Evolutionary conservation across 2,113 vertebrate species (phyloP).

Genomic region (Pimephales promelas): DNA sequence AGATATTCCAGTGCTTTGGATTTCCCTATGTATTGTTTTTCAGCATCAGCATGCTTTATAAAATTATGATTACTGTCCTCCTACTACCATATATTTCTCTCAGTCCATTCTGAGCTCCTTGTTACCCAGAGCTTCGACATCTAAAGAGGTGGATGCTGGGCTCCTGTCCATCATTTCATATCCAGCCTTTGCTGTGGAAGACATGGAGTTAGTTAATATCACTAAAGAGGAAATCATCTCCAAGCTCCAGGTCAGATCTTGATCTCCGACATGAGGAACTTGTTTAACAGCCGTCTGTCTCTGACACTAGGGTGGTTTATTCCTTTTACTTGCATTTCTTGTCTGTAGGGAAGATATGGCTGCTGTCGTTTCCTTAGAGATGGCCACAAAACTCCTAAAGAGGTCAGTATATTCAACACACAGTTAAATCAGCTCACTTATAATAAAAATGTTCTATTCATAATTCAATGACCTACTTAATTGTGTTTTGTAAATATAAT

Average conservation of each 20-base stretch:
- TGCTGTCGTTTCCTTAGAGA: conserved; percentile 95
- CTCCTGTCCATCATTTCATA: conserved; percentile 93
- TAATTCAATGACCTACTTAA: too few relatives aligned
- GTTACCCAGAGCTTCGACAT: conserved; percentile 93
- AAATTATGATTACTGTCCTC: background rate
- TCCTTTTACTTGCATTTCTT: background rate
- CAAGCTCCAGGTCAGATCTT: conserved; percentile 80
- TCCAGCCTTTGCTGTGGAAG: conserved; percentile 94
- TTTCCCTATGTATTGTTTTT: background rate
- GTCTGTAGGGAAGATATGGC: conserved; percentile 89
- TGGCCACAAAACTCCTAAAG: conserved; percentile 93
- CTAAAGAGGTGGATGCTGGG: conserved; percentile 95
- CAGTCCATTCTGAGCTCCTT: conserved; percentile 96
- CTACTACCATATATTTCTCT: background rate
- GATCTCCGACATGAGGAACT: background rate
- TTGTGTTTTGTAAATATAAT: too few relatives aligned
- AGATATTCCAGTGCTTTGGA: background rate
- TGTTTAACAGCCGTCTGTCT: background rate
- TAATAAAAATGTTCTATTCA: too few relatives aligned
- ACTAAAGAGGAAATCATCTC: conserved; percentile 96
- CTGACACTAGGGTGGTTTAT: background rate
- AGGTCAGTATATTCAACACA: conserved; percentile 73
- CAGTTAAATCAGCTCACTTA: background rate
- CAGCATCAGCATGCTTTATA: background rate
- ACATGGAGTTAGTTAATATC: conserved; percentile 83